Percentiles rank a stretch among this genome's conserved stretches.
These are phyloP conservation scores for Helobdella robusta DNA, from an alignment of 2,888 invertebrate genomes.

Conservation along the genomic window DNA sequence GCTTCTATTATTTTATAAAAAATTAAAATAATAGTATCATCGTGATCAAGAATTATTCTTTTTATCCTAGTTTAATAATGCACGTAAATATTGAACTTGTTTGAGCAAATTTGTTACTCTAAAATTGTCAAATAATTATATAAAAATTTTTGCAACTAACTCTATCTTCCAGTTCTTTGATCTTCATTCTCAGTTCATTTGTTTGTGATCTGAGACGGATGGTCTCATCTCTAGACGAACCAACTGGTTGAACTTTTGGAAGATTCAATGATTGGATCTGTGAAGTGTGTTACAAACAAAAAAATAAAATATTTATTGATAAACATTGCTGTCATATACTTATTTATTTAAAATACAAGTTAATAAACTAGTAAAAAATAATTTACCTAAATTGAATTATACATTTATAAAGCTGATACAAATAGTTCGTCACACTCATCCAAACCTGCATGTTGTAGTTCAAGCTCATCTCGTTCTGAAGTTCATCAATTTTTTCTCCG, in stretches of 20 bases:
- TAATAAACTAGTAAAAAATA: background rate
- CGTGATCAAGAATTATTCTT: too few species aligned
- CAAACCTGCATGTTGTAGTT: conserved; percentile 27
- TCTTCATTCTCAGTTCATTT: conserved; percentile 19
- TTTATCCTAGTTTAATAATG: too few species aligned
- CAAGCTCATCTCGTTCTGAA: conserved; percentile 25
- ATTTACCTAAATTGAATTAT: background rate
- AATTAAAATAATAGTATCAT: too few species aligned
- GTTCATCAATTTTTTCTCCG: conserved; percentile 19
- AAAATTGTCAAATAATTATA: too few species aligned
- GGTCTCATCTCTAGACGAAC: conserved; percentile 21
- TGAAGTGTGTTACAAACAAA: background rate
- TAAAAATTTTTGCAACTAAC: too few species aligned
- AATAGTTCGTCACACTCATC: background rate
- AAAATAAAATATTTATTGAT: background rate
- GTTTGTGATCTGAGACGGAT: conserved; percentile 22
- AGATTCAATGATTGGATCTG: conserved; percentile 19
- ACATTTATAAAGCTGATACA: background rate
- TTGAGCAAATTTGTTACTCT: too few species aligned
- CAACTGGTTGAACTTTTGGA: background rate
- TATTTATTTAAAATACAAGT: background rate
- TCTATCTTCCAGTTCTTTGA: conserved; percentile 22
- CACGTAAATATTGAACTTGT: too few species aligned
- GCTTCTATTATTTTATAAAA: too few species aligned
- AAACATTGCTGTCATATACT: background rate